Conservation (phyloP, 2,797 vertebrate genomes). For the Labeo calbasu region DNA sequence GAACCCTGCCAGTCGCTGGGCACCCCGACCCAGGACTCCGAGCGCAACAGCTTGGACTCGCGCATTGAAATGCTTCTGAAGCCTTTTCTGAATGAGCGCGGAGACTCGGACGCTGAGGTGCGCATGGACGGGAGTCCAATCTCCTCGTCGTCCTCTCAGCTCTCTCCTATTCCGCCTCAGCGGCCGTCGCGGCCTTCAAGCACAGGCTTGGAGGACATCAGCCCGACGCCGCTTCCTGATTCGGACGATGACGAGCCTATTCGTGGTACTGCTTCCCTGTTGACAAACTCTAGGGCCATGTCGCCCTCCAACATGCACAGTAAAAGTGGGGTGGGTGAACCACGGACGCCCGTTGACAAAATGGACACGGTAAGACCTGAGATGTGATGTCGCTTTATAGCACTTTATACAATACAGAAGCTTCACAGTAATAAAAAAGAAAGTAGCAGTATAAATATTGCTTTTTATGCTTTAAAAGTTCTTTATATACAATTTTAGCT, state of each 20-base stretch:
- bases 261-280: slow-evolving; percentile 74
- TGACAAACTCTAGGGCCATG: slow-evolving; percentile 73
- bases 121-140: slow-evolving; percentile 97
- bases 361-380: slow-evolving; percentile 88
- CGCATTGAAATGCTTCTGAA: slow-evolving; percentile 98
- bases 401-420: neutral
- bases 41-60: slow-evolving; percentile 95
- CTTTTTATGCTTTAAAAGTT: neutral
- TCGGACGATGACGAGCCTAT: slow-evolving; percentile 89
- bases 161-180: slow-evolving; percentile 89
- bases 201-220: slow-evolving; percentile 95
- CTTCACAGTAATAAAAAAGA: neutral
- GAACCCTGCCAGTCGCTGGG: slow-evolving; percentile 89
- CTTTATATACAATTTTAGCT: neutral
- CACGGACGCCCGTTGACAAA: slow-evolving; percentile 85
- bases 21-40: slow-evolving; percentile 85
- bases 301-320: slow-evolving; percentile 75
- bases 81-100: slow-evolving; percentile 89
- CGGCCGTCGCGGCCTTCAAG: slow-evolving; percentile 89
- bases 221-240: slow-evolving; percentile 93
- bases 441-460: neutral
- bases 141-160: slow-evolving; percentile 96
- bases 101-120: slow-evolving; percentile 90
- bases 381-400: neutral
- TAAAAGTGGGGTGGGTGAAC: slow-evolving; percentile 74